These are phyloP conservation scores for Gallinago paraguaiae DNA, from an alignment of 2,113 vertebrate species.

Conservation along the genomic window DNA sequence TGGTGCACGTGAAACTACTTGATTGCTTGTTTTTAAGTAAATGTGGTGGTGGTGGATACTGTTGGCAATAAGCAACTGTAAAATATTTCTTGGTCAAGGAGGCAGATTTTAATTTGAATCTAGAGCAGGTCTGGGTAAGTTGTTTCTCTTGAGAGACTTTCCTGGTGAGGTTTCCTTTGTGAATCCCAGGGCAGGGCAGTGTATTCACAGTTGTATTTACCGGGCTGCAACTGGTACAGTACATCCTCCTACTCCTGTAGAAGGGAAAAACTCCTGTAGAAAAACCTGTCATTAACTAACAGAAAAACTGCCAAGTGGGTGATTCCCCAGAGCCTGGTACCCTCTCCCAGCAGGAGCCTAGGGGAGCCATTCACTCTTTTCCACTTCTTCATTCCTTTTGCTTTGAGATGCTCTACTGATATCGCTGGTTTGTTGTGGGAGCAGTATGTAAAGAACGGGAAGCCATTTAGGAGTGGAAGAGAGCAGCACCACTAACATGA, in stretches of 20 bases:
- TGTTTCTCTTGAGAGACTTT: background rate
- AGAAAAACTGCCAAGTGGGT: background rate
- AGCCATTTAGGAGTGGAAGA: background rate
- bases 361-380: background rate
- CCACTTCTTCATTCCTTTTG: background rate
- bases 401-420: background rate
- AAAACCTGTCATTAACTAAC: background rate
- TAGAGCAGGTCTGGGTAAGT: background rate
- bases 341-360: background rate
- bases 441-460: background rate
- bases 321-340: background rate
- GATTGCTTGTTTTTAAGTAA: background rate
- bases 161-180: background rate
- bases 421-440: background rate
- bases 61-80: background rate
- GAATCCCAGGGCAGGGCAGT: background rate
- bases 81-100: background rate
- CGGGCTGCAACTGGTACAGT: background rate
- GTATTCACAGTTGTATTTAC: background rate
- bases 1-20: fast-evolving
- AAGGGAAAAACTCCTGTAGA: background rate
- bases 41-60: fast-evolving
- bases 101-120: background rate
- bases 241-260: background rate
- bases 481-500: background rate